Percentiles rank a stretch among this genome's conserved stretches.
These are phyloP conservation scores for Leptopilina drosophilae DNA, from an alignment of 2,888 invertebrate genomes.

Conservation along the genomic window DNA sequence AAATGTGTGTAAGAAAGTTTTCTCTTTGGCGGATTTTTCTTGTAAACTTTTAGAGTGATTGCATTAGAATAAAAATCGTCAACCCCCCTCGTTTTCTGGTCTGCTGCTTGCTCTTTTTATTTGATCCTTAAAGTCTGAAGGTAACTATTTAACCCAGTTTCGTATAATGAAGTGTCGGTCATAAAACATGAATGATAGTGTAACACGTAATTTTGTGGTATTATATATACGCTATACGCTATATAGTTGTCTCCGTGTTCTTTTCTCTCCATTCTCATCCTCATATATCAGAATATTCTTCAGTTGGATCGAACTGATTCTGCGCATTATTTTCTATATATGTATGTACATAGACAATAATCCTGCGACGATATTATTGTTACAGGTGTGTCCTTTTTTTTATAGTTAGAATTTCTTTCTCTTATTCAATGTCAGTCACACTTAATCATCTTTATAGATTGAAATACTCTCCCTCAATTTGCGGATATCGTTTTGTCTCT, in stretches of 20 bases:
- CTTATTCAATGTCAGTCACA: neutral
- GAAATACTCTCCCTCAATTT: neutral
- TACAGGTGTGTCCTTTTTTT: neutral
- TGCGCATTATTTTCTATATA: no score
- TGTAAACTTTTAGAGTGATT: no score
- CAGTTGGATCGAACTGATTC: neutral
- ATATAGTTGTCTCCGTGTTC: neutral
- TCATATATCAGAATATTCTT: slow-evolving; percentile 21
- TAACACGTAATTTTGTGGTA: slow-evolving; percentile 14
- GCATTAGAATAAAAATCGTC: neutral
- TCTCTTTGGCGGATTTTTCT: no score
- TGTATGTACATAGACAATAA: no score
- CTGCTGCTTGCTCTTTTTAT: neutral
- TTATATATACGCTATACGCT: slow-evolving; percentile 1
- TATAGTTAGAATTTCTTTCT: no score
- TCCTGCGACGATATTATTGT: neutral
- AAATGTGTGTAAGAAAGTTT: no score
- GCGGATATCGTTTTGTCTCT: neutral
- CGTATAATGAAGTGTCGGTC: neutral
- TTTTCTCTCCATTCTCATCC: neutral
- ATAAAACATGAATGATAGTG: slow-evolving; percentile 21
- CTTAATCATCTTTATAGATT: neutral
- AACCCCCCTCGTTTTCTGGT: neutral
- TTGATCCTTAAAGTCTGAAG: neutral
- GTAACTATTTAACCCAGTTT: slow-evolving; percentile 25